Evolutionary conservation across 2,797 vertebrate species (phyloP).

Genomic region (Dendrocincla fuliginosa): DNA sequence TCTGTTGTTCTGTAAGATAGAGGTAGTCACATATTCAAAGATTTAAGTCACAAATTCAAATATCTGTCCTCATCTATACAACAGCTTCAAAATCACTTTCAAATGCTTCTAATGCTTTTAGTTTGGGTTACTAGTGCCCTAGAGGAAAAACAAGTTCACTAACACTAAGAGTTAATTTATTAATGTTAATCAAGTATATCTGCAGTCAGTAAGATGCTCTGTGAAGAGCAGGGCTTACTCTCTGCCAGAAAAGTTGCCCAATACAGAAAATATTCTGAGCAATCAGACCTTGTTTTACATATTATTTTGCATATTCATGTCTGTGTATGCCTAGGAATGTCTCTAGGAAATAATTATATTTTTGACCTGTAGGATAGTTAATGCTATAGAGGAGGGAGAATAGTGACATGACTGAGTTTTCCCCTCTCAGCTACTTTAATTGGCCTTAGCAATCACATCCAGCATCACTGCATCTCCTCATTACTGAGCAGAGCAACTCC

Average conservation of each 20-base stretch:
- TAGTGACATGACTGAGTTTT: neutral
- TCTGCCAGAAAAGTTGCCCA: accelerated
- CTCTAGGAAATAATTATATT: neutral
- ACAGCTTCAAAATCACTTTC: neutral
- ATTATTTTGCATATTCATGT: neutral
- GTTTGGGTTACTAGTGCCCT: neutral
- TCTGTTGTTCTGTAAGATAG: neutral
- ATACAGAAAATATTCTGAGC: neutral
- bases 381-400: neutral
- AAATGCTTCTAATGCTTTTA: neutral
- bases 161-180: neutral
- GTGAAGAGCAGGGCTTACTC: neutral
- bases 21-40: neutral
- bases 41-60: neutral
- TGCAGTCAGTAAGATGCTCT: neutral
- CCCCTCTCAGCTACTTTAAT: neutral
- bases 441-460: neutral
- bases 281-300: neutral
- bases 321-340: neutral
- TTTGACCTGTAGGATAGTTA: neutral
- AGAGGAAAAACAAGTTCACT: neutral
- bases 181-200: neutral
- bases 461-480: conserved; percentile 1
- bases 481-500: neutral
- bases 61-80: neutral